Conservation (phyloP, 2,797 vertebrate species). For the Crocodylus rhombifer region DNA sequence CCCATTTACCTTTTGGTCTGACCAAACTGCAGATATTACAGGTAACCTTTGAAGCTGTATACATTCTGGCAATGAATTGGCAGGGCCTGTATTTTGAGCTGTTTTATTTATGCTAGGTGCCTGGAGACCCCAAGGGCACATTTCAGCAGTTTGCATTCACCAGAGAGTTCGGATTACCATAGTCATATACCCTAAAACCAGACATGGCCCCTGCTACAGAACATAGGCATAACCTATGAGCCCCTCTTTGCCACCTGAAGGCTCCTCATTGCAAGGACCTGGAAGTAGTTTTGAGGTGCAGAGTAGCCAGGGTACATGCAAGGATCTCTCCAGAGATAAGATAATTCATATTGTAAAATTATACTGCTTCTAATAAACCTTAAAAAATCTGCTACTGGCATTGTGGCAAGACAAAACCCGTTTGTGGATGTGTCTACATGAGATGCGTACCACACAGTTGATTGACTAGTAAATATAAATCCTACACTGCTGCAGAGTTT, state of each 20-base stretch:
- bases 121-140: not conserved
- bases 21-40: not conserved
- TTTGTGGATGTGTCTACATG: not conserved
- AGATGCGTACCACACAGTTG: too few species aligned
- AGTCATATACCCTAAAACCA: not conserved
- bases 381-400: not conserved
- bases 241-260: not conserved
- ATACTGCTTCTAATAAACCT: not conserved
- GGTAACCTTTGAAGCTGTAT: fast-evolving
- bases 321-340: not conserved
- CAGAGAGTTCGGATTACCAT: not conserved
- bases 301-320: not conserved
- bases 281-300: not conserved
- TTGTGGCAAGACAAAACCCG: not conserved
- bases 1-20: too few species aligned
- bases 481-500: too few species aligned
- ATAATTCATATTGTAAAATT: not conserved
- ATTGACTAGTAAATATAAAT: too few species aligned
- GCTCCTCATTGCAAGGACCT: not conserved
- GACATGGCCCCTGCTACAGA: not conserved
- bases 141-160: fast-evolving
- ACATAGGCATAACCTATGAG: not conserved
- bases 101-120: not conserved
- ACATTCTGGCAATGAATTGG: not conserved
- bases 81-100: not conserved